Evolutionary conservation across 2,113 vertebrate genomes (phyloP), one percentile per base, ranked within the genome.

Genomic region (Plecturocebus donacophilus): DNA sequence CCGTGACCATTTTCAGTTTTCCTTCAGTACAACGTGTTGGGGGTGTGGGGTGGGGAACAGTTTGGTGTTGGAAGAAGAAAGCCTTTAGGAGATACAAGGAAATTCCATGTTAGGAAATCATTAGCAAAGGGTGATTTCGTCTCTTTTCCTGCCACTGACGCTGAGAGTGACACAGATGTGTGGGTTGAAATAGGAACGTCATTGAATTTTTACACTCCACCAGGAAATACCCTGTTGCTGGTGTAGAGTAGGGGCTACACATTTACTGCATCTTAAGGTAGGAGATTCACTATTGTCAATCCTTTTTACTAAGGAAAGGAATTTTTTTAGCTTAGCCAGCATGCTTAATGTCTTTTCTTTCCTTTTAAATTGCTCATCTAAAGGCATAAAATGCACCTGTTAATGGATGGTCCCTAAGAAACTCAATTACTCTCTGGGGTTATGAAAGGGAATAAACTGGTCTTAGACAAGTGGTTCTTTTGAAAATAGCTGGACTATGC

Each of bases 91-190:
- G 97, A 98, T 96, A 98, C 90, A 61, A 98, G 99, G 98, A 99
- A 99, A 99, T 98, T 99, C 99, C 99, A 99, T 98, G 98, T 99
- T 99, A 98, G 99, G 99, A 98, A 99, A 99, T 98, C 98, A 98
- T 98, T 98, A 98, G 98, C 98, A 98, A 98, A 97, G 98, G 98
- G 98, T 98, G 97, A 98, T 97, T 98, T 98, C 84, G 98, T 97
- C 98, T 98, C 98, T 99, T 99, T 99, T 98, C 98, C 98, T 99
- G 98, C 98, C 97, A 98, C 98, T 99, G 99, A 99, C 98, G 98
- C 99, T 97, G 98, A 98, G 97, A 98, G 98, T 99, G 99, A 99
- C 98, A 99, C 98, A 98, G 98, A 98, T 99, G 98, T 99, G 99
- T 99, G 99, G 99, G 99, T 84, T 99, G 99, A 98, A 98, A 98